Evolutionary conservation across 2,797 vertebrate genomes (phyloP).

Genomic region (Danio jaintianensis): DNA sequence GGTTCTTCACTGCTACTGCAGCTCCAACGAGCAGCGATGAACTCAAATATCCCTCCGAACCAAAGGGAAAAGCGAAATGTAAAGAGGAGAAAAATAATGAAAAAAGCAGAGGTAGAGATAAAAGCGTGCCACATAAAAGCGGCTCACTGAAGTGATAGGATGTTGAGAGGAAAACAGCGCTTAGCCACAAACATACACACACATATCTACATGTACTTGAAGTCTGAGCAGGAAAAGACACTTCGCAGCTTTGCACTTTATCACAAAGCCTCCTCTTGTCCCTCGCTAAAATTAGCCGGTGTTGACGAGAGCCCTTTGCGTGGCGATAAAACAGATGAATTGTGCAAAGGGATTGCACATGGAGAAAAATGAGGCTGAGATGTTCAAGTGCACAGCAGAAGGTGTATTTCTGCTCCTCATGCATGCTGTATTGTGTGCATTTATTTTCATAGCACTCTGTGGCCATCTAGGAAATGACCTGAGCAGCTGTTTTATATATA

Average conservation of each 20-base stretch:
- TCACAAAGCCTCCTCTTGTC: conserved; percentile 74
- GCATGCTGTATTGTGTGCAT: neutral
- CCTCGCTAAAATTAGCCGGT: conserved; percentile 78
- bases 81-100: neutral
- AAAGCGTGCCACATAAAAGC: neutral
- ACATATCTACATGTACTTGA: conserved; percentile 43
- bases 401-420: neutral
- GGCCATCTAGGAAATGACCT: neutral
- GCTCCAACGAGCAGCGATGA: neutral
- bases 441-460: neutral
- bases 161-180: conserved; percentile 9
- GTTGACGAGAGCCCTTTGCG: conserved; percentile 74
- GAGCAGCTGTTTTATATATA: neutral
- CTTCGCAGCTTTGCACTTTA: conserved; percentile 70
- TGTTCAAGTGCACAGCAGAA: neutral
- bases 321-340: conserved; percentile 71
- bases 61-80: conserved; percentile 1
- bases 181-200: conserved; percentile 15
- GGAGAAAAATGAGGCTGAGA: conserved; percentile 48
- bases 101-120: conserved; percentile 19
- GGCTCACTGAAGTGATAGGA: neutral
- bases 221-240: conserved; percentile 68
- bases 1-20: neutral
- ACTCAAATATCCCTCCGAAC: conserved; percentile 7
- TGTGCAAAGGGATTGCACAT: conserved; percentile 62